These are phyloP conservation scores for Lasioglossum figueresi DNA, from an alignment of 2,888 invertebrate species.

Conservation along the genomic window DNA sequence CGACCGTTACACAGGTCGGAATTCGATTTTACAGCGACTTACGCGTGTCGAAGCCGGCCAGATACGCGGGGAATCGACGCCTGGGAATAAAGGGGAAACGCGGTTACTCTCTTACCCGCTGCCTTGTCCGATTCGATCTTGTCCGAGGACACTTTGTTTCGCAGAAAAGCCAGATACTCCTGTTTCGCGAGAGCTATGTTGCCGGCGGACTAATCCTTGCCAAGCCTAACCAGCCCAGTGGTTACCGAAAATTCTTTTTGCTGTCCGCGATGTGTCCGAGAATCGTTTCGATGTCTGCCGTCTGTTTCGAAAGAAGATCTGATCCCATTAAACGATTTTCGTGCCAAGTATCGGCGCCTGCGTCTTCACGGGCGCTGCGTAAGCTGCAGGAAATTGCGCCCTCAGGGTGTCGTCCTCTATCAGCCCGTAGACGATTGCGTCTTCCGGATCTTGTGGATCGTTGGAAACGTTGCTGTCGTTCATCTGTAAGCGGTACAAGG, in stretches of 20 bases:
- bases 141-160: neutral
- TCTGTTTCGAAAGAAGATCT: neutral
- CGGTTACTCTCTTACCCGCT: neutral
- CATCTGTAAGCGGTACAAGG: constrained; percentile 40
- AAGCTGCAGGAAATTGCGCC: constrained; percentile 70
- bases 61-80: neutral
- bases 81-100: neutral
- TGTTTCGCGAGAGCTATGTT: neutral
- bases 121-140: neutral
- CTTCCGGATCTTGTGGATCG: constrained; percentile 61
- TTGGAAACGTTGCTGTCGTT: constrained; percentile 45
- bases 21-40: constrained; percentile 37
- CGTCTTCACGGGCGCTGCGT: constrained; percentile 56
- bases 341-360: constrained; percentile 56
- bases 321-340: constrained; percentile 50
- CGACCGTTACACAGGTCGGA: constrained; percentile 12
- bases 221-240: neutral
- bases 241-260: neutral
- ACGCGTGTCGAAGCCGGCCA: neutral
- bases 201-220: neutral
- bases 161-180: neutral
- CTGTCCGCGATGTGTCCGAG: neutral
- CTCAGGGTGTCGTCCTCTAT: constrained; percentile 70
- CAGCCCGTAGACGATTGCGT: constrained; percentile 66
- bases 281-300: neutral